Base-by-base conservation (phyloP, 2,113 vertebrate species). In the Siniperca chuatsi region DNA sequence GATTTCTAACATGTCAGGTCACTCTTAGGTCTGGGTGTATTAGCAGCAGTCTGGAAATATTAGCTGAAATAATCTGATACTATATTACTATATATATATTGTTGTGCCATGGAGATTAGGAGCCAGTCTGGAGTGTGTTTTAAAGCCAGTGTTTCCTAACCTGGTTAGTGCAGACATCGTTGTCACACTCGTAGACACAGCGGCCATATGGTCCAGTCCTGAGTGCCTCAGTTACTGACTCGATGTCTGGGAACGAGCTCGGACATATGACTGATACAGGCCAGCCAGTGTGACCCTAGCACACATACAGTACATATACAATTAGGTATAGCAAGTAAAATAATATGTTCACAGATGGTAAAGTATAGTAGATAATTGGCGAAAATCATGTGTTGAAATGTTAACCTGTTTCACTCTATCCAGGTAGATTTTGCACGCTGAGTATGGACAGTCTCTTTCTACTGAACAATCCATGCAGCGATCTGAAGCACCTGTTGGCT, bases 151-250 rank as follows among this genome's bases (percentile, higher is more conserved):
- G 54, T 74, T 46, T 62, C 72, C 81, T 62, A 67, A 97, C 97
- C 96, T 97, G 97, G 85, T 97, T 96, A 79, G 91, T 95, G 88
- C 95, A 97, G 40, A 97, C 97, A 8, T 97, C 96, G 5, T 97
- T 97, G 91, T 97, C 97, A 87, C 97, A 97, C 64, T 96, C 91
- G 21, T 97, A 97, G 44, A 97, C 96, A 60, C 97, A 97, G 87
- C 96, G 96, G 15, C 97, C 96, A 2, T 97, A 97, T 0, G 96
- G 96, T 62, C 97, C 97, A 0, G 84, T 91, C 75, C 60, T 92
- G 79, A 97, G 89, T 0, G 95, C 96, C 71, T 96, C 94, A 0
- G 94, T 96, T 76, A 97, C 94, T 0, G 96, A 94, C 83, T 97
- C 97, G 1, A 97, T 95, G 84, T 97, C 96, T 60, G 94, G 93